Evolutionary conservation across 2,113 vertebrate genomes (phyloP).

Genomic region (Aphelocoma coerulescens): DNA sequence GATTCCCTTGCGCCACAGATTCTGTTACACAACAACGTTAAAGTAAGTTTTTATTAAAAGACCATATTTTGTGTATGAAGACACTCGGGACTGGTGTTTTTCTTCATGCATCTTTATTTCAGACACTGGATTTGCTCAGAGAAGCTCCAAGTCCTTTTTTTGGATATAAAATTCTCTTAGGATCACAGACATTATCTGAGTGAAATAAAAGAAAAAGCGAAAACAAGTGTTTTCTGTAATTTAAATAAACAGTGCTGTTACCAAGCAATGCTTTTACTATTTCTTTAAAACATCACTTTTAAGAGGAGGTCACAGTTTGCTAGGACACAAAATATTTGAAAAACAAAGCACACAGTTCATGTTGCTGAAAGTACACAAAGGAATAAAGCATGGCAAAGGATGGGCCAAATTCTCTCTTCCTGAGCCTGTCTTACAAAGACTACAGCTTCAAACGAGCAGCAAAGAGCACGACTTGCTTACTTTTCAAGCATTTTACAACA

Average conservation of each 20-base stretch:
- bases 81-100: neutral
- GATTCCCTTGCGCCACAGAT: neutral
- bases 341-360: constrained; percentile 13
- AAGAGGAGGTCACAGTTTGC: neutral
- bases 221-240: neutral
- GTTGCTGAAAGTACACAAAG: neutral
- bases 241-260: neutral
- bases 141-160: neutral
- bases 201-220: neutral
- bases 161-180: neutral
- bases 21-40: neutral
- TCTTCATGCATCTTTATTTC: neutral
- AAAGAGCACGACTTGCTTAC: neutral
- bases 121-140: neutral
- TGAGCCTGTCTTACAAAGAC: neutral
- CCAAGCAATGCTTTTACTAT: neutral
- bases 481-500: neutral
- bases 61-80: neutral
- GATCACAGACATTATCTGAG: neutral
- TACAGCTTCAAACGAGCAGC: neutral
- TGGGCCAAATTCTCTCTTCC: neutral
- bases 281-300: constrained; percentile 6
- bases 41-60: neutral
- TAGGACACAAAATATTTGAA: constrained; percentile 28
- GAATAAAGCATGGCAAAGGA: neutral